Evolutionary conservation across 2,888 invertebrate species (phyloP), one percentile per base, ranked within the genome.

Genomic region (Eupithecia abbreviata): DNA sequence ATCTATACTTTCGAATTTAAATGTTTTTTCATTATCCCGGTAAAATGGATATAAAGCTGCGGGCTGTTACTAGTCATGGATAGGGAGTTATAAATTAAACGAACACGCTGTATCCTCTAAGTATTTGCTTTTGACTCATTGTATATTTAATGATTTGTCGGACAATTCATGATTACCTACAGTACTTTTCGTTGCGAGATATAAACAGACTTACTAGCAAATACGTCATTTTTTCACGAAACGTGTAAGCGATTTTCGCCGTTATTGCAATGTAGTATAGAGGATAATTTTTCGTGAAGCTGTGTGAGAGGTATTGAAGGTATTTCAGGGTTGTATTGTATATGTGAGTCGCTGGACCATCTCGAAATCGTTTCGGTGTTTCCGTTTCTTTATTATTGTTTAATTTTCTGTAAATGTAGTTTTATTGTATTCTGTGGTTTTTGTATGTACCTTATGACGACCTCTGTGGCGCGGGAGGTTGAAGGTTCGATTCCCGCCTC

Each of bases 271-370:
- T 51, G 9, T n/a, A 1, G 3, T 42, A 47, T 76, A 76, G 4
- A 66, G 72, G 43, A 3, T 58, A 15, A 65, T 70, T 70, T 43
- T 70, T 47, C 13, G 42, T 73, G 43, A n/a, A 71, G 74, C 66
- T 77, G 47, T 30, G 4, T 5, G 18, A 42, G n/a, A 0, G 66
- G 42, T 3, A 41, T 72, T 62, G 2, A 12, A 0, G 15, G 58
- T 80, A 80, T 80, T 51, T 80, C 81, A 49, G 71, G 77, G 75
- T 77, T 85, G 81, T 86, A 81, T 78, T 30, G 30, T 30, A 30
- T 30, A 85, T 85, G 86, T 83, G 85, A 88, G 82, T 87, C 87
- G 90, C 86, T 91, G 89, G 87, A 90, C 90, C 91, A 87, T 90
- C 91, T 91, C 91, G 87, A 87, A 88, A 88, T 88, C 82, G 86